Evolutionary conservation across 1,140 invertebrate species (phyloP), one percentile per base, ranked within the genome.

Genomic region (Listronotus oregonensis): DNA sequence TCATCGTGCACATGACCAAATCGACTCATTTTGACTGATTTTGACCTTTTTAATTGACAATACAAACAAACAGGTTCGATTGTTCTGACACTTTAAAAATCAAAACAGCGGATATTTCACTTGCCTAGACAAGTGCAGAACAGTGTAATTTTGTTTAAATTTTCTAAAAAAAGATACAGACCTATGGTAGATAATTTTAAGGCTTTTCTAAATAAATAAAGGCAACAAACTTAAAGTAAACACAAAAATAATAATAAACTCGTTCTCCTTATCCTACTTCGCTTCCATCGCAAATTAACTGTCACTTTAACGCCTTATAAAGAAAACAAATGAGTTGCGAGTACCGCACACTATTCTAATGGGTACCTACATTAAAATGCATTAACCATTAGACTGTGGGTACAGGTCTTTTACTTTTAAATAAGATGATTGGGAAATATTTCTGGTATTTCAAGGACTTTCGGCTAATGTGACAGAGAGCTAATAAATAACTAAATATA

Each of bases 381-480:
- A 40, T 31, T n/a, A 46, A 31, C 27, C 55, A 44, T 44, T 12
- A 58, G 6, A n/a, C 40, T 17, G 34, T 55, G 32, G 51, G 51
- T 55, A 43, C 43, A 46, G 43, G 40, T 43, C 15, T 59, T 49
- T 59, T 49, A 47, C 57, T 59, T 59, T n/a, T 42, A 49, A 43
- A 49, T 47, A 14, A 37, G 31, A 49, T 50, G 44, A 49, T 59
- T 59, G 37, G 37, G 57, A 59, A n/a, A 59, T 34, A 49, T 50
- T 11, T n/a, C n/a, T 39, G 57, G 57, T 59, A 49, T 39, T 44
- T 59, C 57, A 39, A 49, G 44, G 57, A 58, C 17, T 55, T 10
- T 12, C 27, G 14, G 47, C 27, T 37, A 3, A 37, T 34, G 31
- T 54, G 31, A 42, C 5, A 27, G 21, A 27, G 21, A 42, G 11